Evolutionary conservation across 2,888 invertebrate species (phyloP).

Genomic region (Neria commutata): DNA sequence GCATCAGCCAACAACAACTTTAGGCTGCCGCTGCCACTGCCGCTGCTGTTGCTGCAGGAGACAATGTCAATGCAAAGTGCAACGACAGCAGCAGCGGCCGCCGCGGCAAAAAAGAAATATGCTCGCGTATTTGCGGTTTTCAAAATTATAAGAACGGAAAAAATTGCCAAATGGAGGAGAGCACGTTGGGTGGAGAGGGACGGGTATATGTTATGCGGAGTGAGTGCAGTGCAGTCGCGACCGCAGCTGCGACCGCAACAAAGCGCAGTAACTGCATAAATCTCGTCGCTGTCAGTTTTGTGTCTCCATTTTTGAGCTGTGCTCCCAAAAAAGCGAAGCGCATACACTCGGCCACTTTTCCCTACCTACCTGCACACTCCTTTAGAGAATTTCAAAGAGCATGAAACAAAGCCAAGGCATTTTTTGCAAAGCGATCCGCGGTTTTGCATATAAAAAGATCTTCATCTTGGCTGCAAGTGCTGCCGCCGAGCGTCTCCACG

Average conservation of each 20-base stretch:
- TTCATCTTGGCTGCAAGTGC: conserved; percentile 27
- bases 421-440: conserved; percentile 46
- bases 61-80: conserved; percentile 8
- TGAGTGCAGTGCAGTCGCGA: conserved; percentile 21
- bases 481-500: conserved; percentile 2
- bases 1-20: neutral
- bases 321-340: neutral
- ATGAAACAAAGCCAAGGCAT: neutral
- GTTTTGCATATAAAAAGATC: conserved; percentile 55
- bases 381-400: too few relatives aligned
- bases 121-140: too few relatives aligned
- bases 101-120: conserved; percentile 10
- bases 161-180: too few relatives aligned
- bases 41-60: too few relatives aligned
- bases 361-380: too few relatives aligned
- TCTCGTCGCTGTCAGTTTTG: conserved; percentile 56
- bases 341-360: too few relatives aligned
- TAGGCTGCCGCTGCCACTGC: neutral
- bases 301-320: conserved; percentile 56
- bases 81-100: neutral
- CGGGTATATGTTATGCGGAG: too few relatives aligned
- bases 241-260: conserved; percentile 34
- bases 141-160: neutral
- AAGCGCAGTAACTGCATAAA: conserved; percentile 48
- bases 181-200: too few relatives aligned